phyloP scores from a whole-genome alignment of 2,113 vertebrate genomes.

The Oreocharis arfaki region DNA sequence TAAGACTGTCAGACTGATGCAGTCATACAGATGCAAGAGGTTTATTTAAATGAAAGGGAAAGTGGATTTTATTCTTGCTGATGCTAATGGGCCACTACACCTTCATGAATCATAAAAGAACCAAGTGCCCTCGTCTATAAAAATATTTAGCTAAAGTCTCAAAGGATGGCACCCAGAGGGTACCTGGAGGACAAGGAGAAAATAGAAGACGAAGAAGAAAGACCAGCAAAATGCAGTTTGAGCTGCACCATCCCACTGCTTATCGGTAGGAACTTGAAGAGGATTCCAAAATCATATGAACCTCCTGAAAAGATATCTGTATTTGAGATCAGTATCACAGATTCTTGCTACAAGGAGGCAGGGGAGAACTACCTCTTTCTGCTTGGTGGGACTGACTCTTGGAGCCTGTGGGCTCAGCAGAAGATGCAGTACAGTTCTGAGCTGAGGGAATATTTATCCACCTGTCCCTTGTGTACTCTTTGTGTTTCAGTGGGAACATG shows the following conservation, averaged over 20 bases:
- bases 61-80: constrained; percentile 29
- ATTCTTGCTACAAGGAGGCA: not conserved
- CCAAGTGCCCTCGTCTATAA: not conserved
- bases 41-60: constrained; percentile 61
- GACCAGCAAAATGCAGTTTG: not conserved
- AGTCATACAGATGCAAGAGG: constrained; percentile 20
- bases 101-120: constrained; percentile 57
- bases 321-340: not conserved
- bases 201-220: not conserved
- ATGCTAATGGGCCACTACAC: constrained; percentile 46
- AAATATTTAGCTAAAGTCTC: constrained; percentile 28
- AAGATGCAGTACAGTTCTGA: not conserved
- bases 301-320: fast-evolving
- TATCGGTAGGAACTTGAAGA: not conserved
- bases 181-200: constrained; percentile 33
- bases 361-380: not conserved
- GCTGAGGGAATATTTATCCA: not conserved
- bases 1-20: constrained; percentile 32
- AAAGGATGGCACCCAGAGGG: not conserved
- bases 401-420: not conserved
- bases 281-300: not conserved
- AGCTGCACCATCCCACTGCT: not conserved
- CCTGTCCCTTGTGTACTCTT: not conserved
- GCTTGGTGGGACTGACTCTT: not conserved
- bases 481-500: fast-evolving